These are phyloP conservation scores for Scytalopus superciliaris DNA, from an alignment of 2,113 vertebrate genomes.

Conservation along the genomic window DNA sequence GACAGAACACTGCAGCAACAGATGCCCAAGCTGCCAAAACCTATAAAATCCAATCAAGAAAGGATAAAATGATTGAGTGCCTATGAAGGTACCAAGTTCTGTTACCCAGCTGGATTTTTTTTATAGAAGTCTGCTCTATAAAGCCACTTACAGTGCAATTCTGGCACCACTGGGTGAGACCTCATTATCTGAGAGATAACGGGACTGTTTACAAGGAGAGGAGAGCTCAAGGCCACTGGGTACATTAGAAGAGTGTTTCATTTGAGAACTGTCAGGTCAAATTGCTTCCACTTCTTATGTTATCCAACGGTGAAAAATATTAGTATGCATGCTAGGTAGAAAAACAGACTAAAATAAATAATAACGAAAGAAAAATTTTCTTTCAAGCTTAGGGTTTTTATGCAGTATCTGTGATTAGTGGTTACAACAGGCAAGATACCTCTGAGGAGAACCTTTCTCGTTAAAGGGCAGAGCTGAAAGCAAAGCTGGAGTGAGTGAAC, in stretches of 20 bases:
- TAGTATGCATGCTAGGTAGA: neutral
- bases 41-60: neutral
- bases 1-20: neutral
- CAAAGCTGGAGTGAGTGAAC: neutral
- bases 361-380: neutral
- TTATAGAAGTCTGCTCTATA: neutral
- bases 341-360: neutral
- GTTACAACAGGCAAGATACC: neutral
- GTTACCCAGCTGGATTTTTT: neutral
- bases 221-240: neutral
- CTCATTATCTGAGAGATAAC: slow-evolving; percentile 10
- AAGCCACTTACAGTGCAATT: neutral
- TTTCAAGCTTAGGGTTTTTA: neutral
- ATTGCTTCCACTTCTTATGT: neutral
- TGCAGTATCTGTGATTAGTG: neutral
- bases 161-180: neutral
- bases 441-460: neutral
- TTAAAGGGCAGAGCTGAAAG: neutral
- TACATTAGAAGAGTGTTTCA: neutral
- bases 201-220: neutral
- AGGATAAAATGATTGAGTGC: neutral
- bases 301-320: neutral
- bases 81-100: neutral
- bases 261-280: neutral
- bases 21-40: neutral